Evolutionary conservation across 37 sponge, comb jelly and placozoan genomes (phyloP), one percentile per base, ranked within the genome.

Genomic region (Agelas oroides): DNA sequence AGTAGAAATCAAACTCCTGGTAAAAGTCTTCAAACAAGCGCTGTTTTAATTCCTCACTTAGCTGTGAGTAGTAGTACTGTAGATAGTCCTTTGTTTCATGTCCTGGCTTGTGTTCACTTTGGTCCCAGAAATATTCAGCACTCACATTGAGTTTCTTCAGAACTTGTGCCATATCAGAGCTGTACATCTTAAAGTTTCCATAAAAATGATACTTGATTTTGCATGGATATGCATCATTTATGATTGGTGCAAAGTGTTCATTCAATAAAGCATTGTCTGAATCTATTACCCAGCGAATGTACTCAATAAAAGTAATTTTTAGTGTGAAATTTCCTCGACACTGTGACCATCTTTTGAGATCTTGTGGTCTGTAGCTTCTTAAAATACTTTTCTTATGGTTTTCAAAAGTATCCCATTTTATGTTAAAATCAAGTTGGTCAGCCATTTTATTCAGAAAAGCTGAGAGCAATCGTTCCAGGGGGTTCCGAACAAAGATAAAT

Each of bases 381-480:
- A 34, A 20, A 6, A 78, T 64, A 12, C 5, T 5, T 12, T 5
- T 25, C 28, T 67, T 67, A 5, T 67, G 69, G 30, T 32, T 64
- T 66, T 8, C 8, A 79, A 64, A 79, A 65, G 33, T 12, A 20
- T 64, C 23, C 1, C 32, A 0, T 46, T 3, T 3, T 1, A 20
- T 23, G 53, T 32, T 2, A 19, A 1, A 17, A 25, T n/a, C 8
- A 21, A 78, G 65, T 21, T 73, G 83, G 2, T n/a, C 24, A 1
- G 54, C 17, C 1, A 87, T 40, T 38, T 87, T 87, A 73, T 79
- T 58, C 20, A 39, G 21, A 65, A 41, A 87, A 1, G 87, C 87
- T 25, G 80, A 78, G 13, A 87, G 39, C 21, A 87, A 66, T 59
- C 87, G 71, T 36, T 87, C 80, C n/a, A 87, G 71, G 20, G 87